These are phyloP conservation scores for Riptortus pedestris DNA, from an alignment of 1,140 invertebrate species.

Conservation along the genomic window DNA sequence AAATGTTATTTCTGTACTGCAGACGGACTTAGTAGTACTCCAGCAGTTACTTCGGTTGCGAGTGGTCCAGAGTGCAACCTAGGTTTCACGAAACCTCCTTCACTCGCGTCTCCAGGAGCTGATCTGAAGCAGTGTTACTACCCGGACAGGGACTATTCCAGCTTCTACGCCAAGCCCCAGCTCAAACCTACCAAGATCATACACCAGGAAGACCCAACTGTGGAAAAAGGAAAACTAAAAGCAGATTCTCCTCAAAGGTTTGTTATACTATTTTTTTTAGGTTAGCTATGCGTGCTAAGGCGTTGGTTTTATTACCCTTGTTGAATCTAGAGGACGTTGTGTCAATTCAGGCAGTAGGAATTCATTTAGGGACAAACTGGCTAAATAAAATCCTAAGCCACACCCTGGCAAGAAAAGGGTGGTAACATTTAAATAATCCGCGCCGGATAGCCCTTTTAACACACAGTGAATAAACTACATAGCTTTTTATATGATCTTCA, in stretches of 20 bases:
- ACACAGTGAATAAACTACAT: no score
- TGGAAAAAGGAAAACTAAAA: slow-evolving; percentile 17
- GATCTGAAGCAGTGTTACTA: slow-evolving; percentile 34
- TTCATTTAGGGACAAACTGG: no score
- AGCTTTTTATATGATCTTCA: no score
- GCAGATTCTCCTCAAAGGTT: slow-evolving; percentile 23
- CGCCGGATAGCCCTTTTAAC: no score
- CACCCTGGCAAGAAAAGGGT: no score
- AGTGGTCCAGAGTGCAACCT: slow-evolving; percentile 17
- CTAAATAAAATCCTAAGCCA: no score
- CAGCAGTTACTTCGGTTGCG: not conserved
- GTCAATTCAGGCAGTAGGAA: no score
- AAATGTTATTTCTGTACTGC: not conserved
- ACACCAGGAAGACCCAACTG: slow-evolving; percentile 35
- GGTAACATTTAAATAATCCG: no score
- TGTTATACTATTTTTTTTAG: not conserved
- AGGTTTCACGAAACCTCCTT: slow-evolving; percentile 23
- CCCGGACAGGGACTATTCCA: slow-evolving; percentile 26
- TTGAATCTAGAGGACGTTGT: no score
- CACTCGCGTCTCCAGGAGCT: slow-evolving; percentile 12
- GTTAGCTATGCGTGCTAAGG: no score
- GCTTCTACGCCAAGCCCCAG: slow-evolving; percentile 36
- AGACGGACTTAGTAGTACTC: slow-evolving; percentile 3
- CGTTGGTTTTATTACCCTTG: no score
- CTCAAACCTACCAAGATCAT: slow-evolving; percentile 47